Conservation (phyloP, 2,888 invertebrate genomes). For the Ochropleura leucogaster region DNA sequence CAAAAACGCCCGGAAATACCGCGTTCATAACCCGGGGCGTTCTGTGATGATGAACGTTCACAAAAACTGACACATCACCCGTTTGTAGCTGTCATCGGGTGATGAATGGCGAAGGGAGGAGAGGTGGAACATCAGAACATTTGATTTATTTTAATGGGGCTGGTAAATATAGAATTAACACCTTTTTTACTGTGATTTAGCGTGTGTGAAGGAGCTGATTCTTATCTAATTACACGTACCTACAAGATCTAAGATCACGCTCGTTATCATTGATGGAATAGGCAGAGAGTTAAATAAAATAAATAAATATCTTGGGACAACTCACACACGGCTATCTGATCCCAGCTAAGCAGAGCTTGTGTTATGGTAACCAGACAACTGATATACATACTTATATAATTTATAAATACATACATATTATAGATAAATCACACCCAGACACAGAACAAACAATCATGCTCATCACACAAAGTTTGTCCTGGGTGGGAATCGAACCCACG, state of each 20-base stretch:
- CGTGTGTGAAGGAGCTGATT: neutral
- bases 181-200: constrained; percentile 11
- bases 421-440: no score
- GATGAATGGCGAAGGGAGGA: constrained; percentile 74
- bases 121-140: constrained; percentile 78
- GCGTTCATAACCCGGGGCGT: constrained; percentile 62
- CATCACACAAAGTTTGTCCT: no score
- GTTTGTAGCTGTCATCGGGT: constrained; percentile 77
- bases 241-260: neutral
- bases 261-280: neutral
- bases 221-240: neutral
- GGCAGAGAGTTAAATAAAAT: no score
- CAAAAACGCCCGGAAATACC: constrained; percentile 64
- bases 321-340: no score
- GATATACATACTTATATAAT: no score
- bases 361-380: no score
- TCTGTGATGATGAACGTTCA: constrained; percentile 79
- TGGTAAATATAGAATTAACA: constrained; percentile 42
- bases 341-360: no score
- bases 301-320: no score
- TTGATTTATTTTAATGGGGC: constrained; percentile 75
- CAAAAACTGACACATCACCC: constrained; percentile 75
- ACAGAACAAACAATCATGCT: no score
- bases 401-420: no score
- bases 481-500: no score